Conservation (phyloP, 2,888 invertebrate species). For the Desoria tigrina region DNA sequence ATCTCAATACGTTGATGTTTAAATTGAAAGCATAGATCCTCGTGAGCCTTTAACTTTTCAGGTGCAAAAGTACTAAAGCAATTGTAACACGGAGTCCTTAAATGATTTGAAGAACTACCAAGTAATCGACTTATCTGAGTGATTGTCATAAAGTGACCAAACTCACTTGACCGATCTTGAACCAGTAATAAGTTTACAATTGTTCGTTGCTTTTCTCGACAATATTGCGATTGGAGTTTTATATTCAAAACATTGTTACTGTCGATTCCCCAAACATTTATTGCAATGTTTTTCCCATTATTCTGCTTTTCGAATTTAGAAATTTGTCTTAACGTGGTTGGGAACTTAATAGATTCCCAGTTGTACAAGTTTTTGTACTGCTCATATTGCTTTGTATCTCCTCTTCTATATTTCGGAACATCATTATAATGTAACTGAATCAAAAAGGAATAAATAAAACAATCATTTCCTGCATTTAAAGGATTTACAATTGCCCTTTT, state of each 20-base stretch:
- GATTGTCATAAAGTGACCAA: background rate
- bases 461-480: slow-evolving; percentile 2
- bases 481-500: background rate
- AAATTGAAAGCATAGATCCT: slow-evolving; percentile 1
- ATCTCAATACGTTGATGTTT: background rate
- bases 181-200: background rate
- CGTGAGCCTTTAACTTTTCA: background rate
- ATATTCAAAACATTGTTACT: background rate
- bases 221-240: background rate
- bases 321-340: background rate
- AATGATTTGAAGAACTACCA: background rate
- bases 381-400: background rate
- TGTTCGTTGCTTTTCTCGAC: background rate
- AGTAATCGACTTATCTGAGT: background rate
- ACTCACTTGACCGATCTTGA: no score
- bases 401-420: background rate
- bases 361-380: background rate
- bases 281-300: background rate
- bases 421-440: background rate
- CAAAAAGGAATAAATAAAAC: slow-evolving; percentile 1
- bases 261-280: background rate
- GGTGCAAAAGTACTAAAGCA: background rate
- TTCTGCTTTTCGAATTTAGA: background rate
- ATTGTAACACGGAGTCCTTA: background rate
- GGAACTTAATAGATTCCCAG: background rate